A percentile compares a stretch with the other conserved stretches of the same genome.
Conservation (phyloP, 2,888 invertebrate species). For the Camponotus fellah region DNA sequence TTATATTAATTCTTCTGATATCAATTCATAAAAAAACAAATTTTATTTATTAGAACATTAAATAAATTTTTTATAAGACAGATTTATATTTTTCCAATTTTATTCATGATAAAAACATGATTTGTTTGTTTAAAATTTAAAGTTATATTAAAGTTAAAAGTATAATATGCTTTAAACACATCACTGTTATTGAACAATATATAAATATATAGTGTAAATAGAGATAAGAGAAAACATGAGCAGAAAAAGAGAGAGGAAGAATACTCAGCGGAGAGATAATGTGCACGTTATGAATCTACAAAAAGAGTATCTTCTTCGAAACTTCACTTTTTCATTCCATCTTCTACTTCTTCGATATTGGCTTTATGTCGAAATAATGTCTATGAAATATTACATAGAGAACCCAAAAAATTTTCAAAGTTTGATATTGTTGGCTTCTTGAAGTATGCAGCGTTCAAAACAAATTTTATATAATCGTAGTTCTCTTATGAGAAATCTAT, state of each 20-base stretch:
- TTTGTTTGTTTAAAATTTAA: conserved; percentile 28
- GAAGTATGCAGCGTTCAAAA: not conserved
- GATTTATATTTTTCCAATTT: conserved; percentile 21
- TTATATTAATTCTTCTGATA: not conserved
- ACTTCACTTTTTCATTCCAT: conserved; percentile 22
- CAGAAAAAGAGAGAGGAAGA: not conserved
- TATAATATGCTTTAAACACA: conserved; percentile 47
- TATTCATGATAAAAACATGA: conserved; percentile 25
- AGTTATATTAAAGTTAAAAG: not conserved
- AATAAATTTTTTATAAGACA: conserved; percentile 12
- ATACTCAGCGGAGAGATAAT: not conserved
- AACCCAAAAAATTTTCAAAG: conserved; percentile 14
- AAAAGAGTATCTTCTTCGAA: conserved; percentile 22
- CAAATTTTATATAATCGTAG: conserved; percentile 7
- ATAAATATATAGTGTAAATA: not conserved
- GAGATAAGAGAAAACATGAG: conserved; percentile 2
- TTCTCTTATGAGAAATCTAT: not conserved
- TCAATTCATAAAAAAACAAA: not conserved
- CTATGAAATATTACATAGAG: not conserved
- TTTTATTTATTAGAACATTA: conserved; percentile 21
- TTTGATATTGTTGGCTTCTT: conserved; percentile 2
- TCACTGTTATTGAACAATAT: conserved; percentile 4
- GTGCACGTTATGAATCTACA: conserved; percentile 23
- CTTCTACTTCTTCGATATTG: conserved; percentile 8
- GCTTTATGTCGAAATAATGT: conserved; percentile 21